Evolutionary conservation across 2,888 invertebrate species (phyloP).

Genomic region (Caenorhabditis drosophilae): DNA sequence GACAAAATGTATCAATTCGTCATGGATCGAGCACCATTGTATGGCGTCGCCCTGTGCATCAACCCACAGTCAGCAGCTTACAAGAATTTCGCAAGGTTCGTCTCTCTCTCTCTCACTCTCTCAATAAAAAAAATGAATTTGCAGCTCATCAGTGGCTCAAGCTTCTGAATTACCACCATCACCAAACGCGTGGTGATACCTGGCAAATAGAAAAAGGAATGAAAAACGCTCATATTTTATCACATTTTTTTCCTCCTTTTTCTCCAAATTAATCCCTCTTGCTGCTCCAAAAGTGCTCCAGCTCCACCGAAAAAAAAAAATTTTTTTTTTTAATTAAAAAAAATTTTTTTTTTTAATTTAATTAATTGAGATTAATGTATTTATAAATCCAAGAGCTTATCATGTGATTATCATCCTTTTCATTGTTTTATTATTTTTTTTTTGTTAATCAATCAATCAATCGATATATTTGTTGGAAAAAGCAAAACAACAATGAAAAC

Average conservation of each 20-base stretch:
- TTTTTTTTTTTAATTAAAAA: no score
- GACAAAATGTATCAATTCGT: constrained; percentile 99
- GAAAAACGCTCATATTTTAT: no score
- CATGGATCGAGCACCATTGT: constrained; percentile 88
- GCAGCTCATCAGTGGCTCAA: constrained; percentile 94
- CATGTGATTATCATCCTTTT: no score
- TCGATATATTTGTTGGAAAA: no score
- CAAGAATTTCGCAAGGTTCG: constrained; percentile 99
- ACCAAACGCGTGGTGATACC: constrained; percentile 85
- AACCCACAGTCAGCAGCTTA: constrained; percentile 99
- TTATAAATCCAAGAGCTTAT: constrained; percentile 17
- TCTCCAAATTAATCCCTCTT: neutral
- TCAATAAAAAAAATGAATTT: constrained; percentile 68
- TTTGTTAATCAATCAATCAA: no score
- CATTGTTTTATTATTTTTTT: no score
- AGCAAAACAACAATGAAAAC: no score
- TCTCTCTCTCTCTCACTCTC: constrained; percentile 7
- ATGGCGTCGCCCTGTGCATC: constrained; percentile 96
- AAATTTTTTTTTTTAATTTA: no score
- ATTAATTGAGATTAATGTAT: no score
- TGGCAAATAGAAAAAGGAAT: no score
- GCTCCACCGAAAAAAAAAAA: constrained; percentile 4
- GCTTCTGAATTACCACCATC: constrained; percentile 97
- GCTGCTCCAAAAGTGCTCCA: neutral
- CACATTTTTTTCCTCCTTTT: neutral